A percentile compares a stretch with the other conserved stretches of the same genome.
phyloP scores from a whole-genome alignment of 2,888 invertebrate genomes.

The Geophilus truncorum region DNA sequence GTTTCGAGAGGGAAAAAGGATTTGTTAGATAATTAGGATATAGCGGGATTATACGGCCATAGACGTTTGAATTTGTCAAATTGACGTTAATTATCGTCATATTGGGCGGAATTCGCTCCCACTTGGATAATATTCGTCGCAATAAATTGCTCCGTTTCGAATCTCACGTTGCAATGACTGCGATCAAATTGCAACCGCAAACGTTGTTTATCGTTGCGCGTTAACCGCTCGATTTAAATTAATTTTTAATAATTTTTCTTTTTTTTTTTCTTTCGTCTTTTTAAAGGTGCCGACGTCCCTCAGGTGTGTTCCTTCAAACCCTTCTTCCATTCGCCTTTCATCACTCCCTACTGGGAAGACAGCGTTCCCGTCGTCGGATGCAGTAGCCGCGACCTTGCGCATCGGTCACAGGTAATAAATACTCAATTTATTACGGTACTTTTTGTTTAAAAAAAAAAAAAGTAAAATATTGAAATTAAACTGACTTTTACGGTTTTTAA shows the following conservation, averaged over 20 bases:
- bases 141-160: not conserved
- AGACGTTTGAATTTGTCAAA: conserved; percentile 21
- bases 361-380: conserved; percentile 33
- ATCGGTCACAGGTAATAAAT: conserved; percentile 33
- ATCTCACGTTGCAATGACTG: not conserved
- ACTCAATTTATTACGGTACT: not conserved
- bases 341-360: conserved; percentile 36
- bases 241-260: not conserved
- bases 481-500: no score
- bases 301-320: conserved; percentile 30
- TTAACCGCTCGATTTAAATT: not conserved
- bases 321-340: conserved; percentile 32
- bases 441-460: no score
- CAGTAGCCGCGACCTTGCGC: conserved; percentile 31
- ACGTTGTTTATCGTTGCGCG: not conserved
- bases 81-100: conserved; percentile 11
- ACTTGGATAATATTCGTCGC: not conserved
- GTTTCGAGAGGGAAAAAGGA: not conserved
- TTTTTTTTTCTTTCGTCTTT: not conserved
- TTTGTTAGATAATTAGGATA: conserved; percentile 10
- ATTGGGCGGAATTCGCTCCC: conserved; percentile 14
- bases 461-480: no score
- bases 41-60: not conserved
- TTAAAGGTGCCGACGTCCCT: not conserved
- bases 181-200: conserved; percentile 23